Percentiles rank a stretch among this genome's conserved stretches.
Conservation (phyloP, 2,113 vertebrate species). For the Tetrao urogallus region DNA sequence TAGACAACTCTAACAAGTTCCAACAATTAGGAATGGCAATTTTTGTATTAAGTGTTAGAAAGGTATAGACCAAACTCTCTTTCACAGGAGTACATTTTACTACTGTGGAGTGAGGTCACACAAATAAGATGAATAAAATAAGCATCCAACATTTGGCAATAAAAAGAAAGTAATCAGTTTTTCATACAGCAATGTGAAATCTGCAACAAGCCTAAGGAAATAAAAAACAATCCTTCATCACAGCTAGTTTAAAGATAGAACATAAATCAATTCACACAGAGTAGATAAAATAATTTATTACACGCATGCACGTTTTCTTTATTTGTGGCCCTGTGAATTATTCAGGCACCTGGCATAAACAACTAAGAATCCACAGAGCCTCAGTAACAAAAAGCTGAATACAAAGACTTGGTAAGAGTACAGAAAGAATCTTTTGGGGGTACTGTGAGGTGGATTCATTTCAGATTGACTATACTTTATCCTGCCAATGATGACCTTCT, state of each 20-base stretch:
- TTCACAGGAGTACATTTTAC: background rate
- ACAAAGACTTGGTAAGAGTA: slow-evolving; percentile 3
- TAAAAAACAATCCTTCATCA: background rate
- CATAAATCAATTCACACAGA: background rate
- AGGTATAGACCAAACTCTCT: background rate
- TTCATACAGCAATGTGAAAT: background rate
- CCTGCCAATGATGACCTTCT: background rate
- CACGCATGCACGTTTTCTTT: background rate
- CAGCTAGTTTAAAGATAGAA: background rate
- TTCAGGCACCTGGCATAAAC: background rate
- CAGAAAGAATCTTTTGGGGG: background rate
- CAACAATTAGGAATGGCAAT: background rate
- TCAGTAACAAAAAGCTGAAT: background rate
- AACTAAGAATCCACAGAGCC: background rate
- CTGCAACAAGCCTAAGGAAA: background rate
- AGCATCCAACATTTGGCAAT: background rate
- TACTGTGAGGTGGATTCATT: background rate
- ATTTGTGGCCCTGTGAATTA: background rate
- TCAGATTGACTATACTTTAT: background rate
- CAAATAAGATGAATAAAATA: background rate
- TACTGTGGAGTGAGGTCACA: background rate
- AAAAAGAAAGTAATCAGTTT: background rate
- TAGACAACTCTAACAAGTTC: background rate
- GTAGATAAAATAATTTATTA: slow-evolving; percentile 1
- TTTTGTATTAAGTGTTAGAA: background rate